Conservation (phyloP, 2,888 invertebrate species). For the Drosophila melanocephala region DNA sequence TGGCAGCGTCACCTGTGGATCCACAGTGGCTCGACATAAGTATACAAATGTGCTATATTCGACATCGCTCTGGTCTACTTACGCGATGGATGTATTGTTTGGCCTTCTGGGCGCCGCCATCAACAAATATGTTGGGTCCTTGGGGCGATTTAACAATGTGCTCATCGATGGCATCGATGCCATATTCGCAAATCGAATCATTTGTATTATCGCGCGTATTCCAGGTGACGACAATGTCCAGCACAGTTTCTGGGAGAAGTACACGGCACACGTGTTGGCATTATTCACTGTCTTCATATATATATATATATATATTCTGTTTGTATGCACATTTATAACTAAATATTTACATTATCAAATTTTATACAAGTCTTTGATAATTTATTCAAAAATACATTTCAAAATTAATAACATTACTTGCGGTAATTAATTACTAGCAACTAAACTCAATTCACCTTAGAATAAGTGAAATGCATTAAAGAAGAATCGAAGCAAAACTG, state of each 20-base stretch:
- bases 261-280: slow-evolving; percentile 38
- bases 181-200: slow-evolving; percentile 91
- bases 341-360: slow-evolving; percentile 8
- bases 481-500: not conserved
- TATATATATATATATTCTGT: not conserved
- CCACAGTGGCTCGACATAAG: not conserved
- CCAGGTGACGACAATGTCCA: slow-evolving; percentile 93
- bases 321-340: not conserved
- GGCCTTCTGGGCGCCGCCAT: slow-evolving; percentile 89
- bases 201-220: slow-evolving; percentile 90
- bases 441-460: not conserved
- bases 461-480: not conserved
- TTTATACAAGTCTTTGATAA: not conserved
- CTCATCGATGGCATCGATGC: slow-evolving; percentile 87
- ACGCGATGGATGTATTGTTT: slow-evolving; percentile 93
- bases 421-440: not conserved
- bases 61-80: slow-evolving; percentile 54
- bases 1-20: slow-evolving; percentile 85
- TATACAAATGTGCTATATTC: not conserved
- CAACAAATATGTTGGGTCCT: slow-evolving; percentile 89
- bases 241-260: slow-evolving; percentile 86
- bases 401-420: not conserved
- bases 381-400: not conserved
- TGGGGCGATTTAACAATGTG: slow-evolving; percentile 82
- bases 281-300: slow-evolving; percentile 32